Base-by-base conservation (phyloP, 2,888 invertebrate species). In the Ophion ventricosus region DNA sequence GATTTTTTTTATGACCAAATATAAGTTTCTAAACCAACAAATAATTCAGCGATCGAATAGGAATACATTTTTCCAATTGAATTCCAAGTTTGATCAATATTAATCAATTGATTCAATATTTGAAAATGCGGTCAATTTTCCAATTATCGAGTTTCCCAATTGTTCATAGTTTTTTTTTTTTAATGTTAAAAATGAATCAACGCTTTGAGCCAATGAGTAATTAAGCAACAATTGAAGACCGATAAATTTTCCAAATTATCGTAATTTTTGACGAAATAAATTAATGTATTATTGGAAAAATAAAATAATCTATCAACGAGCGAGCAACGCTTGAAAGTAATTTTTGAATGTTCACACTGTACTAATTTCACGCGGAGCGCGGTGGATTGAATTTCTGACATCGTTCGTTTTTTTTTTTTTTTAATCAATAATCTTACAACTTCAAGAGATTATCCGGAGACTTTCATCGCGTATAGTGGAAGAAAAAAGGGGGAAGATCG, bases 361-460 rank as follows among this genome's bases (percentile, higher is more conserved):
- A 29, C 70, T 7, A 56, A 35, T 26, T 70, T 57, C 70, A 57
- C 56, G 29, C 40, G 1, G 59, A 40, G 17, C 23, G 11, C 2
- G 20, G n/a, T n/a, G 20, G 43, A 29, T 26, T 26, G 57, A 11
- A 20, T 61, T 25, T 49, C 26, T 29, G 7, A 17, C 7, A n/a
- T 43, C 64, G 40, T 59, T 75, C 25, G 25, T 75, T 64, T 26
- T 57, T 49, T 26, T 35, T 35, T 57, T 57, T 43, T 25, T 67
- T 77, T 43, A n/a, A n/a, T 3, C 35, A 7, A 56, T 40, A 40
- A n/a, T 76, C n/a, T n/a, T 7, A 11, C 66, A 76, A 57, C 66
- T 76, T 76, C 66, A 67, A 66, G 76, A 29, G 40, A 66, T 75
- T 54, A 66, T 66, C 35, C 20, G 56, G 26, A 75, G 35, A 35